Evolutionary conservation across 2,113 vertebrate species (phyloP), one percentile per base, ranked within the genome.

Genomic region (Candoia aspera): DNA sequence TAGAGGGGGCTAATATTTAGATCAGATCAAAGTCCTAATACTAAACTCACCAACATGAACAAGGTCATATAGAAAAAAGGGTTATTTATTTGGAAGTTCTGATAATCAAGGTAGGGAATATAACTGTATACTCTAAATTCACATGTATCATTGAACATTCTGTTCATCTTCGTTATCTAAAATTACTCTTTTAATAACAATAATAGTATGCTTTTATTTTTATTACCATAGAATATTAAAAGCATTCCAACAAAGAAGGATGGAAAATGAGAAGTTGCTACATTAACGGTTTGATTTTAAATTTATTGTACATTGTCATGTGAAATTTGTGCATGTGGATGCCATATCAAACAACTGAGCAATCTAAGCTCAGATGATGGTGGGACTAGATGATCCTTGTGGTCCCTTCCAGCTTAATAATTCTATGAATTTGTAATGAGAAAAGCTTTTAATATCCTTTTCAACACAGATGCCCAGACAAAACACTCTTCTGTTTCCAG

Each of bases 1-100:
- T 96, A 95, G 96, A 95, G 95, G 96, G 96, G 91, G 94, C 23
- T 89, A 88, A 33, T 64, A 95, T 96, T 96, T 95, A 92, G 93
- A 96, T 73, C 6, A 87, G 86, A 91, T 29, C 4, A 46, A 2
- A 4, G 37, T 21, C 88, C 86, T 13, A 90, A 84, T 10, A 87
- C 26, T n/a, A 83, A 37, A 86, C 21, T 6, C 26, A 29, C 54
- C 58, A 86, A 17, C 0, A 15, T 11, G 2, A 0, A 21, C 3
- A 91, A 93, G 89, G 29, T 37, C 90, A 49, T 0, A 0, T 21
- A 86, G 6, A 46, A 42, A 86, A 23, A 60, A 29, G 24, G 23
- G 12, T 8, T 92, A 73, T 49, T 95, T 19, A 24, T 46, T 68
- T 88, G 6, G 0, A 5, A 1, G 46, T 3, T 15, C 37, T 85